Evolutionary conservation across 2,113 vertebrate genomes (phyloP).

Genomic region (Salvelinus sp.): DNA sequence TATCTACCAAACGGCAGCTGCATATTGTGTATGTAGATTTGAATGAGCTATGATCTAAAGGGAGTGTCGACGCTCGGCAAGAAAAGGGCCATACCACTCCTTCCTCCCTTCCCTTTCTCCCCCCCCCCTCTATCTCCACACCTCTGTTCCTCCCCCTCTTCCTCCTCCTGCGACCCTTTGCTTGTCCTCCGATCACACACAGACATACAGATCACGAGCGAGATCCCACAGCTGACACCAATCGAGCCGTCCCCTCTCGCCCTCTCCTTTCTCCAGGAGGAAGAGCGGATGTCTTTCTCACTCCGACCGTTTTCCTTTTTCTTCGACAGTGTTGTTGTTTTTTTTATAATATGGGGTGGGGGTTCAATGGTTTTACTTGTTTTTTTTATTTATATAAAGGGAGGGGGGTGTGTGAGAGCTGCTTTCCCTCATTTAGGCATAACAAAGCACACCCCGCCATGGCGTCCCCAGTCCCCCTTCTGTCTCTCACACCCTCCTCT

Average conservation of each 20-base stretch:
- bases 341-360: conserved; percentile 51
- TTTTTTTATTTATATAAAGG: conserved; percentile 24
- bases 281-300: conserved; percentile 38
- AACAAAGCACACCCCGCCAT: conserved; percentile 65
- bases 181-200: conserved; percentile 65
- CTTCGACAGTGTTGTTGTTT: conserved; percentile 65
- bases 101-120: no score
- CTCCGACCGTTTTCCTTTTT: conserved; percentile 42
- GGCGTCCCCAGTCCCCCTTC: conserved; percentile 29
- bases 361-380: conserved; percentile 54
- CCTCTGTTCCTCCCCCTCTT: conserved; percentile 5
- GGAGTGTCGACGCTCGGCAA: conserved; percentile 66
- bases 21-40: conserved; percentile 77
- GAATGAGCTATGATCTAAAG: conserved; percentile 70
- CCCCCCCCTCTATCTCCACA: not conserved
- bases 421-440: conserved; percentile 60
- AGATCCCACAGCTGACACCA: conserved; percentile 58
- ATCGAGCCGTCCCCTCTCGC: conserved; percentile 56
- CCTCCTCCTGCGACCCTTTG: conserved; percentile 36
- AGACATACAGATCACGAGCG: conserved; percentile 62
- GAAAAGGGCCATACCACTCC: conserved; percentile 63
- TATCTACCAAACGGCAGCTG: conserved; percentile 79
- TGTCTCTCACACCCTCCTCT: conserved; percentile 48
- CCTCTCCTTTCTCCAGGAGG: conserved; percentile 44
- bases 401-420: conserved; percentile 58